A percentile compares a stretch with the other conserved stretches of the same genome.
These are phyloP conservation scores for Dendropsophus ebraccatus DNA, from an alignment of 2,113 vertebrate species.

Conservation along the genomic window DNA sequence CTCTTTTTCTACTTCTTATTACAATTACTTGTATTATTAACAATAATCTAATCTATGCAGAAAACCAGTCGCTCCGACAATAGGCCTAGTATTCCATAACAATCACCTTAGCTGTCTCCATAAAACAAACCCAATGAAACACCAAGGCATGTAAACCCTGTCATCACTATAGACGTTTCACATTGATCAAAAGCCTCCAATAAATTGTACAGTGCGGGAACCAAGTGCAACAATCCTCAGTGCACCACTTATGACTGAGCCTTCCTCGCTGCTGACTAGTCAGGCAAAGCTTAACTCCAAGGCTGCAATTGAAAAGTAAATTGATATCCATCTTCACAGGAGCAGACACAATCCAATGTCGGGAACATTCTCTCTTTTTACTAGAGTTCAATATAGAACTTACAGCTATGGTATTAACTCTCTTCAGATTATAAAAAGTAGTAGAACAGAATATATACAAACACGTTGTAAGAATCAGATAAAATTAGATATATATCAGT, in stretches of 20 bases:
- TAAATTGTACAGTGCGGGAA: neutral
- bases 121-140: neutral
- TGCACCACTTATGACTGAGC: neutral
- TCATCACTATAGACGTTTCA: neutral
- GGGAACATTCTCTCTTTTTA: neutral
- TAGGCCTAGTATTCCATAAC: neutral
- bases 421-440: too few relatives aligned
- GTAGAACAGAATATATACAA: too few relatives aligned
- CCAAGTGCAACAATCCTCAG: slow-evolving; percentile 8
- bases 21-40: too few relatives aligned
- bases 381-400: neutral
- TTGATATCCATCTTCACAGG: neutral
- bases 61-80: neutral
- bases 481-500: too few relatives aligned
- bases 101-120: neutral
- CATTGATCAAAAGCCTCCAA: slow-evolving; percentile 6
- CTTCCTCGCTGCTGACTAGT: neutral
- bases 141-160: neutral
- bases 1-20: too few relatives aligned
- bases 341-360: slow-evolving; percentile 1
- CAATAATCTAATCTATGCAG: neutral
- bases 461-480: too few relatives aligned
- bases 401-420: neutral
- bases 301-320: slow-evolving; percentile 18
- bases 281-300: neutral